Evolutionary conservation across 2,888 invertebrate species (phyloP), one percentile per base, ranked within the genome.

Genomic region (Cosmorhoe ocellata): DNA sequence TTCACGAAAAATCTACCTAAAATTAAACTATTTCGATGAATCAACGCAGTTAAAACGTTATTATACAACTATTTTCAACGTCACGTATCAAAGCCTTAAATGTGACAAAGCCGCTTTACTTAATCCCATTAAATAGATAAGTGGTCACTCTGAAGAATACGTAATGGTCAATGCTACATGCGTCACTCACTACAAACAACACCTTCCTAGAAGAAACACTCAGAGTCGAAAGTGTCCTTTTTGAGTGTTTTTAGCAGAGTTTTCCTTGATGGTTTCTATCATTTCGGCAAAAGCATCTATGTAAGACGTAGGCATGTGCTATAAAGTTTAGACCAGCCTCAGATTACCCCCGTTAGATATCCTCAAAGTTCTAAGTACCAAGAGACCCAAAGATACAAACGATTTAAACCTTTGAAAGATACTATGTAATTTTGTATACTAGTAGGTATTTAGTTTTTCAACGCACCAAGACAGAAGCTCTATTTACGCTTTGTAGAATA

Each of bases 71-170:
- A 26, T 43, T 40, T 53, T 49, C 45, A 56, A 56, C 43, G 45
- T 52, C 52, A 52, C 39, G 34, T 22, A 43, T 46, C 42, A 47
- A 45, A 56, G 43, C 48, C 59, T 47, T 53, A 48, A 39, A 51
- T 38, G 53, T 49, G 53, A 48, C 39, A 56, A 56, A 56, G 34
- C 59, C 33, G 46, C 51, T 53, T 47, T 51, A 51, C 40, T 48
- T 41, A 53, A 56, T 54, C 46, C 48, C 40, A 56, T 50, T 53
- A 51, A 45, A 41, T 36, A 49, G 39, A 38, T 39, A 51, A 52
- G 48, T 37, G 38, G 44, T 37, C 41, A 36, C 42, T 47, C 10
- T 46, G 45, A 51, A 51, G 46, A 54, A 47, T 51, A 54, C 53
- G 34, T 43, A 51, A 45, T 31, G 27, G 13, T 34, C 24, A 24